Conservation (phyloP, 2,797 vertebrate genomes). For the Trachops cirrhosus region DNA sequence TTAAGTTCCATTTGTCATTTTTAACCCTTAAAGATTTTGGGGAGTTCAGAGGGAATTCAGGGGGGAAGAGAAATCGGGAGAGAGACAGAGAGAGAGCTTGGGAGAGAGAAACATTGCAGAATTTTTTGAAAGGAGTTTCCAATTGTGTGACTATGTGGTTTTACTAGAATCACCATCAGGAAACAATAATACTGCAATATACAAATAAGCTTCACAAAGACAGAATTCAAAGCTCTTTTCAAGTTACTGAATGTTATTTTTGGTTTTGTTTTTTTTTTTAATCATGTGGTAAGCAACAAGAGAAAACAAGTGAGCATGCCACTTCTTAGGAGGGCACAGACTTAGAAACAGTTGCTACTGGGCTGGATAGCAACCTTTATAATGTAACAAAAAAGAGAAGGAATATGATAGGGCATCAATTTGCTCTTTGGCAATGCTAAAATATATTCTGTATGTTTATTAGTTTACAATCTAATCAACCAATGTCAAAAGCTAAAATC, state of each 20-base stretch:
- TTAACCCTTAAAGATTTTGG: background rate
- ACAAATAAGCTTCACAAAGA: background rate
- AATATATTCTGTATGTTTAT: constrained; percentile 7
- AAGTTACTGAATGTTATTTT: constrained; percentile 27
- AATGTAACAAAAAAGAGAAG: background rate
- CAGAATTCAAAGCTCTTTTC: constrained; percentile 28
- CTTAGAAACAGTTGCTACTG: constrained; percentile 6
- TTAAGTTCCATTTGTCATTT: background rate
- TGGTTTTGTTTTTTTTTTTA: constrained; percentile 1
- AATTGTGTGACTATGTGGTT: background rate
- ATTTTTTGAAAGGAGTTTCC: background rate
- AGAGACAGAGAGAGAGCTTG: too few species aligned
- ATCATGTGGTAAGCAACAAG: background rate
- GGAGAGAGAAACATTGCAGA: background rate
- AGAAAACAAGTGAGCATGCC: background rate
- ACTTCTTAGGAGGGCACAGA: constrained; percentile 36
- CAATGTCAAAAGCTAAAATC: constrained; percentile 16
- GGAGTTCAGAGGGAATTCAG: background rate
- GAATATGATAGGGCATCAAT: background rate
- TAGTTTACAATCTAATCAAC: background rate
- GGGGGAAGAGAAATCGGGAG: too few species aligned
- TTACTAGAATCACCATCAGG: constrained; percentile 1
- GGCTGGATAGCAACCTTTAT: background rate
- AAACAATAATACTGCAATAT: background rate
- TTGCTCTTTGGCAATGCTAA: background rate